Percentiles rank a stretch among this genome's conserved stretches.
These are phyloP conservation scores for Drosophila pallidifrons DNA, from an alignment of 1,140 invertebrate genomes.

Conservation along the genomic window DNA sequence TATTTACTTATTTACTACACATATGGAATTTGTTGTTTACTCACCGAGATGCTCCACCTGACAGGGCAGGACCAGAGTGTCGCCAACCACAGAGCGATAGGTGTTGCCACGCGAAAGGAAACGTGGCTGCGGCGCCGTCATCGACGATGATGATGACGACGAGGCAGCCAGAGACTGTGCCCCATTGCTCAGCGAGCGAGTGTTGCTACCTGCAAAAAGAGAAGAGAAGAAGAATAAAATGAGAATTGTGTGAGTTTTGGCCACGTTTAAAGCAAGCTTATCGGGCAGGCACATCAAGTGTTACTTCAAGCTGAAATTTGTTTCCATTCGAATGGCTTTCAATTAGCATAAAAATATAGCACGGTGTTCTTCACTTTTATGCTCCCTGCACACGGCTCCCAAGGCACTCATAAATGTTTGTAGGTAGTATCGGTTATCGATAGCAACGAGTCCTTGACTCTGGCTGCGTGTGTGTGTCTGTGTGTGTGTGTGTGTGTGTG, in stretches of 20 bases:
- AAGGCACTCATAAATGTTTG: slow-evolving; percentile 60
- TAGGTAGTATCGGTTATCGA: slow-evolving; percentile 34
- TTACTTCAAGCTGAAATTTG: slow-evolving; percentile 54
- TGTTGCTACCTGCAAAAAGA: slow-evolving; percentile 68
- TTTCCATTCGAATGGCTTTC: slow-evolving; percentile 75
- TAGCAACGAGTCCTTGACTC: neutral
- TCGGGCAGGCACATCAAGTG: slow-evolving; percentile 16
- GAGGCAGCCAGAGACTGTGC: slow-evolving; percentile 50
- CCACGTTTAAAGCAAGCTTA: slow-evolving; percentile 13
- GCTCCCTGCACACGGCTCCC: slow-evolving; percentile 47
- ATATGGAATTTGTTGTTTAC: slow-evolving; percentile 58
- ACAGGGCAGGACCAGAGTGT: slow-evolving; percentile 90
- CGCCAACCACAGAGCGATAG: slow-evolving; percentile 90
- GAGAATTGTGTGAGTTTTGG: neutral
- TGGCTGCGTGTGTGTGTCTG: neutral
- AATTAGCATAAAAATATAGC: slow-evolving; percentile 82
- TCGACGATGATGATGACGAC: slow-evolving; percentile 43
- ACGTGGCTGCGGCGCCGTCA: slow-evolving; percentile 85
- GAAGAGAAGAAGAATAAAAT: neutral
- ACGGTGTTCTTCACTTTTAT: slow-evolving; percentile 40
- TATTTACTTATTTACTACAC: neutral
- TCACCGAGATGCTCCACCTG: slow-evolving; percentile 92
- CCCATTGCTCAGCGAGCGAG: slow-evolving; percentile 72
- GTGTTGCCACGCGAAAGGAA: slow-evolving; percentile 91
- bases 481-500: neutral